Percentiles rank a stretch among this genome's conserved stretches.
phyloP scores from a whole-genome alignment of 2,888 invertebrate genomes.

The Parapristionchus giblindavisi region DNA sequence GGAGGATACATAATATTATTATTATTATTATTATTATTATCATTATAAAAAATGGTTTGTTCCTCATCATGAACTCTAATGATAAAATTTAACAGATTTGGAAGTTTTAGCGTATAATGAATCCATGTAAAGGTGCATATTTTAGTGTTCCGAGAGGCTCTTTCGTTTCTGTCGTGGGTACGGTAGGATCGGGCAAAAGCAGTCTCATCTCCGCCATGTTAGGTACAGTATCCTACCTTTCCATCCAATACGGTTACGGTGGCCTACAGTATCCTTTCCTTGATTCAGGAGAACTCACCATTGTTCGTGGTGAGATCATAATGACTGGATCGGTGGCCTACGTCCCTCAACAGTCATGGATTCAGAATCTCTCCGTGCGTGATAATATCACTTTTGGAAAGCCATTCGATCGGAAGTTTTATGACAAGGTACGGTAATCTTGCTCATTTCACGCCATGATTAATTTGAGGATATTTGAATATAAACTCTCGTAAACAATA shows the following conservation, averaged over 20 bases:
- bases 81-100: not conserved
- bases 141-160: conserved; percentile 78
- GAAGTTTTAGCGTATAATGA: not conserved
- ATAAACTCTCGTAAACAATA: no score
- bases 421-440: conserved; percentile 50
- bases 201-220: conserved; percentile 79
- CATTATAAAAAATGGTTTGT: not conserved
- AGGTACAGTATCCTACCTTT: conserved; percentile 37
- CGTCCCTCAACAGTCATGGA: conserved; percentile 87
- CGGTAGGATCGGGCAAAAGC: conserved; percentile 88
- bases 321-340: conserved; percentile 78
- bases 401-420: conserved; percentile 54
- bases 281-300: conserved; percentile 57
- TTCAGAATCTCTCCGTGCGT: conserved; percentile 74
- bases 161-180: conserved; percentile 85
- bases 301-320: conserved; percentile 59
- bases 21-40: not conserved
- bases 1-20: not conserved
- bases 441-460: not conserved
- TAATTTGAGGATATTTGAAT: no score
- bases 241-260: not conserved
- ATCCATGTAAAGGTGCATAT: no score
- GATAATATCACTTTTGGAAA: conserved; percentile 86
- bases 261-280: not conserved
- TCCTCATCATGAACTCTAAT: not conserved